Evolutionary conservation across 35 echinoderm and acorn worm genomes (phyloP).

Genomic region (Anneissia japonica): DNA sequence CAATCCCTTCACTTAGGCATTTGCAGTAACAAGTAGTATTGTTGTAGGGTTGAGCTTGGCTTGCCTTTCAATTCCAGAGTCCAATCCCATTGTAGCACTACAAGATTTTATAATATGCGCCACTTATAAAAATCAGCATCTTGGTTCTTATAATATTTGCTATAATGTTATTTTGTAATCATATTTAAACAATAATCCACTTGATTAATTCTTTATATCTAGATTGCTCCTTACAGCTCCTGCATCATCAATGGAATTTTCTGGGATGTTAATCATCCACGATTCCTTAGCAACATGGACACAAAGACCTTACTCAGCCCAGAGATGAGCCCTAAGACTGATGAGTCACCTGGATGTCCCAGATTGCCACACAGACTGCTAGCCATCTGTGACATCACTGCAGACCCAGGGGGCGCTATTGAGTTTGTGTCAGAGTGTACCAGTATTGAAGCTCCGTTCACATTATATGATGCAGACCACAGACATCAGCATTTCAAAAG

Average conservation of each 20-base stretch:
- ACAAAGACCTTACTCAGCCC: slow-evolving; percentile 71
- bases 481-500: slow-evolving; percentile 92
- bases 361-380: slow-evolving; percentile 81
- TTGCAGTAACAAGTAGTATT: too few relatives aligned
- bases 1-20: too few relatives aligned
- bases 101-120: too few relatives aligned
- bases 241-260: slow-evolving; percentile 97
- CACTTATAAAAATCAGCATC: too few relatives aligned
- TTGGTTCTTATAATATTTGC: too few relatives aligned
- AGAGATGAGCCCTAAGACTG: slow-evolving; percentile 42
- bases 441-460: slow-evolving; percentile 82
- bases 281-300: slow-evolving; percentile 89
- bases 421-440: slow-evolving; percentile 88
- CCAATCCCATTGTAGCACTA: too few relatives aligned
- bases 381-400: slow-evolving; percentile 96
- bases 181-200: too few relatives aligned
- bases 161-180: too few relatives aligned
- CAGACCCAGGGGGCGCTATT: slow-evolving; percentile 89
- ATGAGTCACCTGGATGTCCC: slow-evolving; percentile 60
- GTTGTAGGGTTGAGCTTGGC: too few relatives aligned
- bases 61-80: too few relatives aligned
- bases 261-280: slow-evolving; percentile 84
- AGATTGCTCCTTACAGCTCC: slow-evolving; percentile 95
- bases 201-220: too few relatives aligned
- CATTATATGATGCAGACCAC: slow-evolving; percentile 74